Base-by-base conservation (phyloP, 1,140 invertebrate species). In the Pseudomyrmex pallidus region DNA sequence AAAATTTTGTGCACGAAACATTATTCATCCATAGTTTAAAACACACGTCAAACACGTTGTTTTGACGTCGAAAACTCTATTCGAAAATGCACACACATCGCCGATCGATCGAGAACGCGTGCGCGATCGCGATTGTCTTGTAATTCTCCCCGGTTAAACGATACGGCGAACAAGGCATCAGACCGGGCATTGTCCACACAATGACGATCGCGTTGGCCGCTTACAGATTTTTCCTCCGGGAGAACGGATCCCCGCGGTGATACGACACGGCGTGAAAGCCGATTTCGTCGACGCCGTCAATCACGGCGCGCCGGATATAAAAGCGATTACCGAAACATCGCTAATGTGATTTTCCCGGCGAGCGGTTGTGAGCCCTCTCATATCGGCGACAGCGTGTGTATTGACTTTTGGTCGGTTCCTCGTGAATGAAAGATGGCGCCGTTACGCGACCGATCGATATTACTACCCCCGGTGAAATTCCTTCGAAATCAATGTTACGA, bases 271-370 rank as follows among this genome's bases (percentile, higher is more conserved):
- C 85, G 52, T 82, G 73, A 87, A 87, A 87, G 83, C 85, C 83
- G 86, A 87, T 87, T 87, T 74, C 82, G 77, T 85, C 87, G 83
- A 59, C 76, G 83, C 83, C 74, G 87, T 88, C 86, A 85, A 80
- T 87, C 87, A 85, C 73, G 70, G 22, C 62, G 44, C 78, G 48
- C n/a, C 67, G 73, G 87, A 86, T 82, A 82, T 89, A 88, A 89
- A 89, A 88, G 87, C 87, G 88, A 89, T 89, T 89, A 89, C 87
- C 87, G 88, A 89, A 89, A 89, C 88, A 88, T 89, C 88, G 83
- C 87, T 89, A 89, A 89, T 89, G 85, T 88, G 87, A 89, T 89
- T 89, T 89, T 89, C 87, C 78, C 54, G 84, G 8, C 77, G 87
- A 88, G 52, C 84, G 83, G 86, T 44, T 62, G 57, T 12, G 48